phyloP scores from a whole-genome alignment of 2,797 vertebrate genomes.

The Hapalemur alaotrensis region DNA sequence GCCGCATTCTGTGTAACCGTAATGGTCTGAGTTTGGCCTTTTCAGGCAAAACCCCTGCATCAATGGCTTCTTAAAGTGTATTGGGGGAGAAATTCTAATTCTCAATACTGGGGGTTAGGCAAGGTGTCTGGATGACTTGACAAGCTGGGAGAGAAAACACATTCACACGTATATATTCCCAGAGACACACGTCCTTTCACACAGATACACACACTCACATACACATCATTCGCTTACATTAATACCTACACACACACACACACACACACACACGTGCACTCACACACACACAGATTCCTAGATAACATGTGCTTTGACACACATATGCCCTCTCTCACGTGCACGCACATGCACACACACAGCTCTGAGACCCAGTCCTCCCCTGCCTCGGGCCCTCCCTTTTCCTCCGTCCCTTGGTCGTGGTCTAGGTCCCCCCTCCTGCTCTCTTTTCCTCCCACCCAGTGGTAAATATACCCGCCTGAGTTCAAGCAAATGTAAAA shows the following conservation, averaged over 20 bases:
- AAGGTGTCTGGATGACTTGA: not conserved
- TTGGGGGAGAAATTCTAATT: not conserved
- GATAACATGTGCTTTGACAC: not conserved
- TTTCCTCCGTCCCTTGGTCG: not conserved
- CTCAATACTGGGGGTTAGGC: not conserved
- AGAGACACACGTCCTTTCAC: not conserved
- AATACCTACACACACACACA: not conserved
- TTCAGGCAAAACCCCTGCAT: not conserved
- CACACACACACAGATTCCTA: not conserved
- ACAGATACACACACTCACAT: not conserved
- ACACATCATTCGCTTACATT: not conserved
- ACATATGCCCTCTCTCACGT: not conserved
- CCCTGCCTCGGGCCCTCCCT: not conserved
- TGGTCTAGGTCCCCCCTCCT: not conserved
- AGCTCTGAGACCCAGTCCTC: not conserved
- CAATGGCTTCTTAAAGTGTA: not conserved
- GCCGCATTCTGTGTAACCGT: not conserved
- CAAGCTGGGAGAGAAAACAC: not conserved
- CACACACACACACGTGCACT: not conserved
- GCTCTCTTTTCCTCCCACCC: slow-evolving; percentile 39
- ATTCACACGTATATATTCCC: not conserved
- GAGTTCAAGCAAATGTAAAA: slow-evolving; percentile 80
- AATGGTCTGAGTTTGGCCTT: not conserved
- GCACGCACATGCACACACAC: not conserved
- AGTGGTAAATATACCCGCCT: slow-evolving; percentile 79